Evolutionary conservation across 1,140 invertebrate species (phyloP), one percentile per base, ranked within the genome.

Genomic region (Cydia amplana): DNA sequence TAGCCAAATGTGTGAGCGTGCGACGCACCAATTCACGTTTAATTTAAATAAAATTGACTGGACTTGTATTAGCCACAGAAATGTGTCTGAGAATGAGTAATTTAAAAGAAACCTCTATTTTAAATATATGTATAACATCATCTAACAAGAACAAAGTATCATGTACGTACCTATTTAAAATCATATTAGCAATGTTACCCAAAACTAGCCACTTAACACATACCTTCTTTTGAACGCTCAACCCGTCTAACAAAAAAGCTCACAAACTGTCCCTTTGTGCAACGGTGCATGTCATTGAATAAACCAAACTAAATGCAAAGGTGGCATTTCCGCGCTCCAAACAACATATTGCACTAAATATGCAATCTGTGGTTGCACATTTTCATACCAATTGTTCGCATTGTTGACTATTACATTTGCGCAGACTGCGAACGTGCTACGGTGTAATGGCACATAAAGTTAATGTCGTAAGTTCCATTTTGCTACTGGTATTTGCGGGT

Each of bases 291-390:
- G 72, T 77, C 72, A 75, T 73, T 79, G 79, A 75, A 75, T n/a
- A 70, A 70, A 18, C 20, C 20, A 23, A 36, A 36, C 65, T 18
- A 36, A 70, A 70, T 28, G 10, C 49, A 60, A 83, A 87, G 86
- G 86, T 82, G 86, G 84, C 67, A 81, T 82, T 86, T 86, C 84
- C 86, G 80, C 77, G 75, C 55, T 20, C 55, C 73, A 74, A 72
- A 80, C 72, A 76, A 55, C 72, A 73, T 73, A 78, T 84, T 85
- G 81, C 80, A 72, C 75, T 23, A 74, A 49, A 75, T 46, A 51
- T 23, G 46, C 72, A 73, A 76, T 64, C 72, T 67, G 72, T 73
- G 40, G 16, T 51, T 73, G 72, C 72, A 73, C 72, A 73, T 73
- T 73, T 73, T 55, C 72, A 70, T 70, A 18, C 28, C 65, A 70